phyloP scores from a whole-genome alignment of 1,140 invertebrate species.

The Rhopalosiphum maidis region DNA sequence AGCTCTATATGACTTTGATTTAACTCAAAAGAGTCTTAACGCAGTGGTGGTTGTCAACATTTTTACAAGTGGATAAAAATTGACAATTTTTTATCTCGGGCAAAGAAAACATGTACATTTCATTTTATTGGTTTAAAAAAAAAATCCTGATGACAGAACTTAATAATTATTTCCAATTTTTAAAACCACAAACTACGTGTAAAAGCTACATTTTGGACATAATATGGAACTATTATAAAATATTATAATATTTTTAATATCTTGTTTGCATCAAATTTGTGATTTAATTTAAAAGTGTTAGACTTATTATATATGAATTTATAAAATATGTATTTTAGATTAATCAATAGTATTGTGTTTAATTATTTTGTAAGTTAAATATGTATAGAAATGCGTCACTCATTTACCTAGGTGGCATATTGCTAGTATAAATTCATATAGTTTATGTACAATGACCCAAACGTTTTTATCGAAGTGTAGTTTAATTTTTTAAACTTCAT shows the following conservation, averaged over 20 bases:
- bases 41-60: not conserved
- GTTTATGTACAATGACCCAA: not conserved
- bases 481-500: not conserved
- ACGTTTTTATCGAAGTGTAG: not conserved
- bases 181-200: no score
- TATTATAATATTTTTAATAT: not conserved
- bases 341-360: not conserved
- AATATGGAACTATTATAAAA: no score
- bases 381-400: no score
- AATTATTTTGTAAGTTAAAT: not conserved
- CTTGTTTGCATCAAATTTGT: not conserved
- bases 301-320: not conserved
- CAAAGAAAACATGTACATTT: not conserved
- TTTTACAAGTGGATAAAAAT: not conserved
- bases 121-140: not conserved
- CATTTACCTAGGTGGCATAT: not conserved
- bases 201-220: no score
- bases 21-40: not conserved
- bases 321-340: not conserved
- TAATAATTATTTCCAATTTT: not conserved
- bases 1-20: not conserved
- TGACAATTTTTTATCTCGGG: not conserved
- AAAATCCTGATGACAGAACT: not conserved
- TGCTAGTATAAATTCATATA: not conserved
- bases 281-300: not conserved